These are phyloP conservation scores for Passer domesticus DNA, from an alignment of 2,113 vertebrate species.

Conservation along the genomic window DNA sequence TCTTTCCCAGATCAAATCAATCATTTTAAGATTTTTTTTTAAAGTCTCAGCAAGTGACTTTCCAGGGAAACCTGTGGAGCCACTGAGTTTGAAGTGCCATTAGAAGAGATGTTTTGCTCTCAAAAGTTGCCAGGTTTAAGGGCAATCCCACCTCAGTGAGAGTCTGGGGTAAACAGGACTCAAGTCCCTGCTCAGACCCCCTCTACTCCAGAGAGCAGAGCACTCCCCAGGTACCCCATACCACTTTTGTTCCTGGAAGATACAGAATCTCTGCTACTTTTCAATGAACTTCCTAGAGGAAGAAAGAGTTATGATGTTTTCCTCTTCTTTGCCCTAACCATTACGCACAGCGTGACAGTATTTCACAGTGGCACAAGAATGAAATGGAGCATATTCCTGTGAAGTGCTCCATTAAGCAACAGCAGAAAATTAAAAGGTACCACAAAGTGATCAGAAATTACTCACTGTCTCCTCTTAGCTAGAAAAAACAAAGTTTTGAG, in stretches of 20 bases:
- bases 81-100: background rate
- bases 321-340: background rate
- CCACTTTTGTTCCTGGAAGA: background rate
- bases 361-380: background rate
- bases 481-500: background rate
- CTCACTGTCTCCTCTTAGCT: background rate
- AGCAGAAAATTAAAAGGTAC: constrained; percentile 32
- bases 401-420: constrained; percentile 4
- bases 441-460: background rate
- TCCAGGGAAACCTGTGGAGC: background rate
- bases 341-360: background rate
- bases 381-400: constrained; percentile 9
- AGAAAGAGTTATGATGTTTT: background rate
- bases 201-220: background rate
- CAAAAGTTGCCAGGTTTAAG: background rate
- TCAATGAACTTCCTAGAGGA: background rate
- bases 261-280: background rate
- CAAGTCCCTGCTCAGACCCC: background rate
- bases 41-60: background rate
- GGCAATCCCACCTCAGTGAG: background rate
- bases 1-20: constrained; percentile 14
- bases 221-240: background rate
- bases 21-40: background rate
- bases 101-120: background rate
- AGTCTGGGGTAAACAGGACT: background rate